A percentile compares a stretch with the other conserved stretches of the same genome.
Conservation (phyloP, 2,797 vertebrate species). For the Percopsis omiscomaycus region DNA sequence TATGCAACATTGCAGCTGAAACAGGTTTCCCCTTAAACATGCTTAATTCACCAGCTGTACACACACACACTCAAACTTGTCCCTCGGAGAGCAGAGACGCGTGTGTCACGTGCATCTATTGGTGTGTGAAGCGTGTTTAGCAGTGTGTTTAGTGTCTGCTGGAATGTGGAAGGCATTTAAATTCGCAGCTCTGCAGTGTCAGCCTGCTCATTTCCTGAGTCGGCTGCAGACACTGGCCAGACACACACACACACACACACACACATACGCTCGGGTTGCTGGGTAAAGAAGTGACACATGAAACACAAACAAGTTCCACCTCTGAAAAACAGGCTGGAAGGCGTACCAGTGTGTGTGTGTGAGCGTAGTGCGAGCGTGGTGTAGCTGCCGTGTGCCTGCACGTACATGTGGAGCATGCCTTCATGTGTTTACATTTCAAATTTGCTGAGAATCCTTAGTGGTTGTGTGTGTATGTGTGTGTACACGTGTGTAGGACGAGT, state of each 20-base stretch:
- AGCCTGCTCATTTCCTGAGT: conserved; percentile 59
- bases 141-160: neutral
- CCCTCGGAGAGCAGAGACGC: neutral
- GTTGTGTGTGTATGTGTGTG: neutral
- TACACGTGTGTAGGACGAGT: neutral
- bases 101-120: conserved; percentile 1
- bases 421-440: conserved; percentile 31
- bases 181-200: conserved; percentile 45
- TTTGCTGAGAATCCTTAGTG: neutral
- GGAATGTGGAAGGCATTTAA: conserved; percentile 58
- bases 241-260: conserved; percentile 3
- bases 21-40: conserved; percentile 7
- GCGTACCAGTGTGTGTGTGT: neutral
- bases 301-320: neutral
- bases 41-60: neutral
- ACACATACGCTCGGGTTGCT: conserved; percentile 1
- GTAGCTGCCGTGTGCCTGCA: conserved; percentile 4
- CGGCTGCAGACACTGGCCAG: conserved; percentile 26
- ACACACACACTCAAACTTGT: conserved; percentile 1
- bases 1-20: conserved; percentile 29
- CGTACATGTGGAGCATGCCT: neutral
- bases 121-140: neutral
- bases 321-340: neutral
- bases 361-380: neutral
- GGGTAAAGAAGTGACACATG: conserved; percentile 13